phyloP scores from a whole-genome alignment of 2,113 vertebrate species.

The Nettapus auritus region DNA sequence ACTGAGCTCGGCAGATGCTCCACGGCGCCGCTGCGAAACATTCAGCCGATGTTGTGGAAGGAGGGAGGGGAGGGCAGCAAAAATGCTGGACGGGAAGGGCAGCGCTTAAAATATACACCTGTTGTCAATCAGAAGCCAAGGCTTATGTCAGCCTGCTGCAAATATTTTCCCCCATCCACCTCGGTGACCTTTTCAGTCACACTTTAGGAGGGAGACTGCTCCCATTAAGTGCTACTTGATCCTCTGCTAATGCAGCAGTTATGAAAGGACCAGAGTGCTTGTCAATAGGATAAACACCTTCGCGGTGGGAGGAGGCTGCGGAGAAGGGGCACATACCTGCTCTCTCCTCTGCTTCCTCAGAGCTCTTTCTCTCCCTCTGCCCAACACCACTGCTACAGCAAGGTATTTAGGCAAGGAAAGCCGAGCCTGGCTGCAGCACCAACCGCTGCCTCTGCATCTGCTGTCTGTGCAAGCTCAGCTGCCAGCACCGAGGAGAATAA shows the following conservation, averaged over 20 bases:
- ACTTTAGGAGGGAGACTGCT: conserved; percentile 19
- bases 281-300: conserved; percentile 74
- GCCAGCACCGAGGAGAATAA: fast-evolving
- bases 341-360: not conserved
- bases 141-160: conserved; percentile 64
- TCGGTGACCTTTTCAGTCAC: conserved; percentile 52
- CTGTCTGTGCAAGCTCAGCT: not conserved
- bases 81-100: not conserved
- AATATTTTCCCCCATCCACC: conserved; percentile 56
- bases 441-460: not conserved
- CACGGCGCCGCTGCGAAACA: not conserved
- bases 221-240: conserved; percentile 71
- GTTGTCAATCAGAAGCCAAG: conserved; percentile 60
- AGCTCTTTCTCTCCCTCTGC: not conserved
- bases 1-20: not conserved
- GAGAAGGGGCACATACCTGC: not conserved
- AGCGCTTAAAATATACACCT: conserved; percentile 49
- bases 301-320: not conserved
- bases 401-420: not conserved
- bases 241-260: conserved; percentile 75
- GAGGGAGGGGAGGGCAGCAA: not conserved
- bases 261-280: conserved; percentile 63
- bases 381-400: not conserved
- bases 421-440: not conserved
- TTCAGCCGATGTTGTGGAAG: not conserved